Percentiles rank a stretch among this genome's conserved stretches.
phyloP scores from a whole-genome alignment of 2,888 invertebrate species.

The Orthonevra nobilis region DNA sequence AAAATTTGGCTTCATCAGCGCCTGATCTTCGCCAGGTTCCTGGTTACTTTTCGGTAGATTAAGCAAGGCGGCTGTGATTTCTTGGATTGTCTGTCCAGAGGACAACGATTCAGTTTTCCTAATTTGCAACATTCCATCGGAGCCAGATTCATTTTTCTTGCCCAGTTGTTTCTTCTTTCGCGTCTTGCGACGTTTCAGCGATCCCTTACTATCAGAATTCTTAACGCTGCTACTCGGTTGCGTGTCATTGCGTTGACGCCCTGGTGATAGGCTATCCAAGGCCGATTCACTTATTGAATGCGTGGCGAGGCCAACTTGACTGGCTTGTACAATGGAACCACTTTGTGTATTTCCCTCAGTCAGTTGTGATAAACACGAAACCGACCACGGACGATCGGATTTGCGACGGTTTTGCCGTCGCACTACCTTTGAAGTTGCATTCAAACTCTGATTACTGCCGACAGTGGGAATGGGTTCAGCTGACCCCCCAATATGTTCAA shows the following conservation, averaged over 20 bases:
- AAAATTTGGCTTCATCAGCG: constrained; percentile 83
- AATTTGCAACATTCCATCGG: constrained; percentile 85
- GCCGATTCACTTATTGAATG: constrained; percentile 95
- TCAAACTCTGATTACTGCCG: constrained; percentile 77
- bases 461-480: constrained; percentile 81
- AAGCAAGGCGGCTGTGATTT: constrained; percentile 81
- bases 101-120: constrained; percentile 77
- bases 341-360: constrained; percentile 80
- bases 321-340: constrained; percentile 76
- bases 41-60: constrained; percentile 72
- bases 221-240: constrained; percentile 72
- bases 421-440: constrained; percentile 81
- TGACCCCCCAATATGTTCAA: constrained; percentile 82
- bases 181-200: constrained; percentile 78
- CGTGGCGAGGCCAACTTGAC: constrained; percentile 81
- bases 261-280: constrained; percentile 86
- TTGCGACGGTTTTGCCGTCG: constrained; percentile 80
- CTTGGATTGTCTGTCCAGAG: constrained; percentile 84
- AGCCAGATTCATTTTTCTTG: constrained; percentile 82
- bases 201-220: constrained; percentile 79
- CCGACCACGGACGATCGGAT: constrained; percentile 90
- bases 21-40: constrained; percentile 85
- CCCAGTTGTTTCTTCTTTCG: constrained; percentile 77
- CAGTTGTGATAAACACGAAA: constrained; percentile 90
- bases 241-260: constrained; percentile 74